Base-by-base conservation (phyloP, 2,888 invertebrate genomes). In the Pterobdella sp. region DNA sequence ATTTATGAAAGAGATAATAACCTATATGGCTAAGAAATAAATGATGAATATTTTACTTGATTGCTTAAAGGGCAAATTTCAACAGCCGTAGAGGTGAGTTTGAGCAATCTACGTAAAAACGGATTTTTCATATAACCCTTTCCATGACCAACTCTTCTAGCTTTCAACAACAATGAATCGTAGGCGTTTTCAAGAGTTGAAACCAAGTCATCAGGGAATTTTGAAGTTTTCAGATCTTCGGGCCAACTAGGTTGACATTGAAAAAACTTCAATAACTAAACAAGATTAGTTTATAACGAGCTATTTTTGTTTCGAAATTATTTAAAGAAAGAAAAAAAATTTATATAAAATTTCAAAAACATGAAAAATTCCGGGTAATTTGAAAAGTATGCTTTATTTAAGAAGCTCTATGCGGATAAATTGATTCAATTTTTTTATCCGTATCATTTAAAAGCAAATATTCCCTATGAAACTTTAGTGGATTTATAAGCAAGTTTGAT, bases 81-180 rank as follows among this genome's bases (percentile, higher is more conserved):
- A n/a, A 78, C 70, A 26, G 77, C 77, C 22, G 75, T 75, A 26
- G 70, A 42, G 14, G 74, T 66, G 32, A 56, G 34, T 22, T 35
- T 63, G 35, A 71, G 36, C 26, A 63, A 32, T n/a, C 74, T 14
- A 31, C 73, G 49, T 14, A 78, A 68, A 36, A 76, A 77, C 2
- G 78, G 79, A 70, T 76, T 77, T 72, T 77, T 79, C 29, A 75
- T 49, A 49, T 76, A 76, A 3, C 76, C 78, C 1, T 77, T 60
- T 10, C 77, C 78, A 72, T 79, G 79, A 14, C 78, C 78, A 10
- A 79, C 67, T 0, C 79, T 72, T 32, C 71, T 76, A 14, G 77
- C 69, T 31, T 76, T 74, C 22, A 78, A 74, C 22, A 79, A 73
- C 14, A 79, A 29, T 14, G 77, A 73, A 56, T 79, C 79, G 56